Percentiles rank a stretch among this genome's conserved stretches.
Evolutionary conservation across 2,113 vertebrate genomes (phyloP).

Genomic region (Macquaria australasica): DNA sequence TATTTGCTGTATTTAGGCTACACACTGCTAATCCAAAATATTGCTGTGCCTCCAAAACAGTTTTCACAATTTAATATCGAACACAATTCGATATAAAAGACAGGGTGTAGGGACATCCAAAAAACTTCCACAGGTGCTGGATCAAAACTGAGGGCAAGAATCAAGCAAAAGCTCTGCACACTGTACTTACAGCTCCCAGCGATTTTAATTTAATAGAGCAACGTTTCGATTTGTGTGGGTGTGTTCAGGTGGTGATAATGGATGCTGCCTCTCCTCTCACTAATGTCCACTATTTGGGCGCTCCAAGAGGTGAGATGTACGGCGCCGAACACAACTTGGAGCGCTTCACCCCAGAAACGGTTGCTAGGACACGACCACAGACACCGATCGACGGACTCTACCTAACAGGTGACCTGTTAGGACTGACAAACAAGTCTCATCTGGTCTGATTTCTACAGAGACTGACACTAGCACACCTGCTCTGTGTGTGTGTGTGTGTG

Average conservation of each 20-base stretch:
- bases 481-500: slow-evolving; percentile 3
- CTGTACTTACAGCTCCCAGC: too few species aligned
- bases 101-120: too few species aligned
- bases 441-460: background rate
- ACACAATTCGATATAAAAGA: background rate
- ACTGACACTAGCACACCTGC: background rate
- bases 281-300: slow-evolving; percentile 86
- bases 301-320: slow-evolving; percentile 85
- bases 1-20: too few species aligned
- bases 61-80: too few species aligned
- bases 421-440: background rate
- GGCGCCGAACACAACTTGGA: slow-evolving; percentile 83
- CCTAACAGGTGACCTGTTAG: slow-evolving; percentile 83
- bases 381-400: slow-evolving; percentile 83
- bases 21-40: background rate
- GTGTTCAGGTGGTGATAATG: slow-evolving; percentile 83
- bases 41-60: background rate
- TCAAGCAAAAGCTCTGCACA: too few species aligned
- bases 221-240: background rate
- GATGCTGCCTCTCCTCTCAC: slow-evolving; percentile 85
- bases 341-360: slow-evolving; percentile 80
- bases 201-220: too few species aligned
- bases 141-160: too few species aligned
- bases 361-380: slow-evolving; percentile 79
- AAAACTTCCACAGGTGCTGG: too few species aligned